Evolutionary conservation across 2,113 vertebrate genomes (phyloP).

Genomic region (Euleptes europaea): DNA sequence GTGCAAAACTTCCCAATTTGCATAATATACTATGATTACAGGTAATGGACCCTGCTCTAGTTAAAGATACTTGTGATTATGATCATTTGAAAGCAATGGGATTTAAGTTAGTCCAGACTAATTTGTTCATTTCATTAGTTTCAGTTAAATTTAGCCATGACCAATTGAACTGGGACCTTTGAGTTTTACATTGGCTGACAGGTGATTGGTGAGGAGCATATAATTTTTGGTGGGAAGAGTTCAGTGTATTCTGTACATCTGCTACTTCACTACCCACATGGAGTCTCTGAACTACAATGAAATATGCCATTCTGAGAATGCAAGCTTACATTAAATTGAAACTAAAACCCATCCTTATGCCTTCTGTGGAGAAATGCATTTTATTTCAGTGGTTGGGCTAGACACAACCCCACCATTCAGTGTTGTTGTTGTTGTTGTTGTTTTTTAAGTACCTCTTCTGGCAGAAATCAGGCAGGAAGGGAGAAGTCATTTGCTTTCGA

Average conservation of each 20-base stretch:
- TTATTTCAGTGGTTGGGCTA: no score
- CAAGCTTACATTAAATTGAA: background rate
- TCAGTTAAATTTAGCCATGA: background rate
- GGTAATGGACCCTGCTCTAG: background rate
- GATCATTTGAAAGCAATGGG: background rate
- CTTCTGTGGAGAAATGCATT: no score
- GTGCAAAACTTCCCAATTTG: background rate
- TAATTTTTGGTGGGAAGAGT: background rate
- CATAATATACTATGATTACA: background rate
- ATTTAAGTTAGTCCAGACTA: background rate
- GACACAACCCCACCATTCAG: no score
- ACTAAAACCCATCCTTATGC: no score
- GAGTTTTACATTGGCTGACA: background rate
- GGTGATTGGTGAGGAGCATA: background rate
- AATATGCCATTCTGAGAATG: background rate
- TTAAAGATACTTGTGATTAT: background rate
- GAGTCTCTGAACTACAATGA: background rate
- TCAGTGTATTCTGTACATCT: background rate
- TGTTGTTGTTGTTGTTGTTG: no score
- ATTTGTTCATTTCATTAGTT: background rate
- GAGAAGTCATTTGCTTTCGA: no score
- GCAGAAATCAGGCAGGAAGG: no score
- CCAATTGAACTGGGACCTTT: background rate
- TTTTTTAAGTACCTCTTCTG: no score
- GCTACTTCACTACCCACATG: no score